phyloP scores from a whole-genome alignment of 2,113 vertebrate species.

The Anser cygnoides region DNA sequence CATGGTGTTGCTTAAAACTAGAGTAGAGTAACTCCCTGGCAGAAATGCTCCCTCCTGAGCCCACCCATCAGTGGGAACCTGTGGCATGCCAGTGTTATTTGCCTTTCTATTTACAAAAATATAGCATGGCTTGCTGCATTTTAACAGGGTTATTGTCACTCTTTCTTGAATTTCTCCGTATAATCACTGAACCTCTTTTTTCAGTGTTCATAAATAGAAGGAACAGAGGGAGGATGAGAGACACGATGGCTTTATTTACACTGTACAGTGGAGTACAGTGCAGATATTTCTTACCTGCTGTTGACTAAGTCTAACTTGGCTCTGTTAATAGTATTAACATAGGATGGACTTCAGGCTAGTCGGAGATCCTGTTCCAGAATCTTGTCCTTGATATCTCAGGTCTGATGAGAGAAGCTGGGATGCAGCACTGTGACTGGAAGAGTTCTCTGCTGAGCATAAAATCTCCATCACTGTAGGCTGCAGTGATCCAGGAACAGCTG shows the following conservation, averaged over 20 bases:
- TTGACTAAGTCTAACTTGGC: background rate
- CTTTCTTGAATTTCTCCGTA: background rate
- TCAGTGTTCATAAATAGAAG: background rate
- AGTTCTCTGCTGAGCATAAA: background rate
- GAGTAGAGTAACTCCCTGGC: background rate
- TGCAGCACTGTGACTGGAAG: background rate
- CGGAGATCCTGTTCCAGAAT: background rate
- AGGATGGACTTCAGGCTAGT: background rate
- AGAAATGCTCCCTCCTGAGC: background rate
- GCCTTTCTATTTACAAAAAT: background rate
- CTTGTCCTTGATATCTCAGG: background rate
- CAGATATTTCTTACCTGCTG: background rate
- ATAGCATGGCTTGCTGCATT: background rate
- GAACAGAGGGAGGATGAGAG: background rate
- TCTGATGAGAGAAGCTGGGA: background rate
- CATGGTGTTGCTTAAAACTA: background rate
- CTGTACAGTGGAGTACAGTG: background rate
- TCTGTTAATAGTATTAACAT: background rate
- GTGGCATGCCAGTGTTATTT: background rate
- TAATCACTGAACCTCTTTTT: rapidly evolving
- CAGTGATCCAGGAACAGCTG: rapidly evolving
- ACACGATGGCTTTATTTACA: background rate
- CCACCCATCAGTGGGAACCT: background rate
- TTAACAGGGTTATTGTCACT: background rate
- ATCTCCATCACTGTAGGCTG: background rate